Evolutionary conservation across 2,888 invertebrate species (phyloP), one percentile per base, ranked within the genome.

Genomic region (Tyria jacobaeae): DNA sequence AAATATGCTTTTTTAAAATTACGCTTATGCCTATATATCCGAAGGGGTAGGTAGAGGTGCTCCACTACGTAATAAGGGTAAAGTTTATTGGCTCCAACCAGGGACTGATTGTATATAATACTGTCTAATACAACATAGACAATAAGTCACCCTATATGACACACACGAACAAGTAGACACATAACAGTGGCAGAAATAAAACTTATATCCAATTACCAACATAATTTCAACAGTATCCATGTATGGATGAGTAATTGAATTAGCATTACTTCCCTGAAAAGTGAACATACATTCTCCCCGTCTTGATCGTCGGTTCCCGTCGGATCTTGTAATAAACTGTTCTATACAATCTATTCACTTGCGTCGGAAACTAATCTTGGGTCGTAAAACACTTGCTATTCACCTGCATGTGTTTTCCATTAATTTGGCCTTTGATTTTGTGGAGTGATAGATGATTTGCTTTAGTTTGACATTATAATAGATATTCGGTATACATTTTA

Each of bases 221-320:
- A n/a, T n/a, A n/a, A n/a, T n/a, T 39, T 10, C 9, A n/a, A 35
- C 37, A 2, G 15, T 0, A n/a, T 34, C n/a, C 17, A n/a, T 17
- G 10, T 51, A 44, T n/a, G 17, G 34, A n/a, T 12, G 24, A 50
- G 34, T 51, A 52, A 58, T 58, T 58, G 51, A 34, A 58, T 3
- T 31, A 50, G 44, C n/a, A 51, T 41, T 48, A 25, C 49, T 27
- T 49, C 24, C 10, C 14, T 24, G 21, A 44, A 44, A 25, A 58
- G 51, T 58, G 51, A 58, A 41, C 39, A 58, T 17, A 51, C 24
- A 12, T 31, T 39, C 12, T 41, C n/a, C 3, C n/a, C 24, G 34
- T 44, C 57, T 31, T 41, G 24, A 52, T 44, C 21, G 27, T 41
- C 44, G 47, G 47, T 31, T 34, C 44, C n/a, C 47, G 34, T 47